Base-by-base conservation (phyloP, 2,888 invertebrate species). In the Brassicogethes aeneus region DNA sequence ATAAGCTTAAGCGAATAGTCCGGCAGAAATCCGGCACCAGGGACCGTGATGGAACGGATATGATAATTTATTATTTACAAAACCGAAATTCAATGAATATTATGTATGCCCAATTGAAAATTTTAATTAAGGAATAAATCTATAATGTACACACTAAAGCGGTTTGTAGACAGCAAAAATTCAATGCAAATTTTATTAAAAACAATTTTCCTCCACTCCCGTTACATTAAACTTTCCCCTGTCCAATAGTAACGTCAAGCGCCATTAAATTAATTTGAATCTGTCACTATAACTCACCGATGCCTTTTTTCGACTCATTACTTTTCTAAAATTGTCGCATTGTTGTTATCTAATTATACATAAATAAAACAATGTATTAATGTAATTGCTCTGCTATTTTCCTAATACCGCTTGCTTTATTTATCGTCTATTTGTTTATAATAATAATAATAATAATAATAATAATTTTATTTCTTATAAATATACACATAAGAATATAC, bases 241-340 rank as follows among this genome's bases (percentile, higher is more conserved):
- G 56, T 57, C 56, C 57, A 57, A 57, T 57, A 57, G 56, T 53
- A 48, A 51, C 50, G 50, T 53, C 48, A 48, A 47, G 50, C 52
- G 53, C 48, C 51, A 44, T 46, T 41, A 50, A 52, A 57, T 55
- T 55, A 53, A 57, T 57, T 52, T 46, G 49, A 47, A 43, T 46
- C 48, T 52, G 52, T 50, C 55, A 45, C 49, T 48, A 52, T 57
- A 57, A 54, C 46, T 57, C 52, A 52, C 45, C 40, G 44, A 38
- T 33, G 38, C 37, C 46, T 48, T 59, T 57, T 55, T 56, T 56
- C 55, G 53, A 52, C 52, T 59, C 59, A 57, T 58, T 58, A 58
- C 54, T 44, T 57, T 52, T 46, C 56, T 55, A 53, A 55, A 54
- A 54, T 43, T 54, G 56, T 56, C 56, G 54, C 56, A 51, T 34